phyloP scores from a whole-genome alignment of 2,113 vertebrate species.

The human region DNA sequence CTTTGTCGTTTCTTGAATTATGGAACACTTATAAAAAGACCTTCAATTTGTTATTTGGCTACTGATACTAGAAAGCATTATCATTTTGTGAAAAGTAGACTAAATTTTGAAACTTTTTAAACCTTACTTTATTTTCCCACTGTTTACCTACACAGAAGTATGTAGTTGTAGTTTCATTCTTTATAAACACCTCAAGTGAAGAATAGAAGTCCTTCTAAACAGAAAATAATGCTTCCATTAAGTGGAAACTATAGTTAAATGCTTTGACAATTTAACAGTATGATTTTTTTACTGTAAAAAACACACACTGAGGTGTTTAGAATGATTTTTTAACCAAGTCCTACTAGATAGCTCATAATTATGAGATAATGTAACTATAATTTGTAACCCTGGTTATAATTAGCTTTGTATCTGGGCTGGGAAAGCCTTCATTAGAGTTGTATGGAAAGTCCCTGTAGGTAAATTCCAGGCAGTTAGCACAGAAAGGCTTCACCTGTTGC shows the following conservation, averaged over 20 bases:
- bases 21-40: slow-evolving; percentile 31
- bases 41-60: slow-evolving; percentile 27
- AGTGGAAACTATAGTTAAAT: slow-evolving; percentile 42
- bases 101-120: slow-evolving; percentile 41
- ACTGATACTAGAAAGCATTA: not conserved
- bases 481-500: slow-evolving; percentile 76
- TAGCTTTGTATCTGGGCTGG: slow-evolving; percentile 68
- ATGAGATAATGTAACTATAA: slow-evolving; percentile 67
- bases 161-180: not conserved
- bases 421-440: slow-evolving; percentile 23
- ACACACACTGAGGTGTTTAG: not conserved
- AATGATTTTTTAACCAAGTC: slow-evolving; percentile 65
- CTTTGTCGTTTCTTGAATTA: not conserved
- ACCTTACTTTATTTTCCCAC: slow-evolving; percentile 1
- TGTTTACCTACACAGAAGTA: not conserved
- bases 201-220: not conserved
- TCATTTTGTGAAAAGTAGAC: not conserved
- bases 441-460: not conserved
- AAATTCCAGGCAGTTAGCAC: slow-evolving; percentile 55
- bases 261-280: slow-evolving; percentile 30
- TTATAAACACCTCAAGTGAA: slow-evolving; percentile 37
- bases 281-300: slow-evolving; percentile 43
- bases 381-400: slow-evolving; percentile 68
- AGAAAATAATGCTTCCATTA: slow-evolving; percentile 49
- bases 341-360: slow-evolving; percentile 61